phyloP scores from a whole-genome alignment of 2,797 vertebrate species.

The Sciurus vulgaris region DNA sequence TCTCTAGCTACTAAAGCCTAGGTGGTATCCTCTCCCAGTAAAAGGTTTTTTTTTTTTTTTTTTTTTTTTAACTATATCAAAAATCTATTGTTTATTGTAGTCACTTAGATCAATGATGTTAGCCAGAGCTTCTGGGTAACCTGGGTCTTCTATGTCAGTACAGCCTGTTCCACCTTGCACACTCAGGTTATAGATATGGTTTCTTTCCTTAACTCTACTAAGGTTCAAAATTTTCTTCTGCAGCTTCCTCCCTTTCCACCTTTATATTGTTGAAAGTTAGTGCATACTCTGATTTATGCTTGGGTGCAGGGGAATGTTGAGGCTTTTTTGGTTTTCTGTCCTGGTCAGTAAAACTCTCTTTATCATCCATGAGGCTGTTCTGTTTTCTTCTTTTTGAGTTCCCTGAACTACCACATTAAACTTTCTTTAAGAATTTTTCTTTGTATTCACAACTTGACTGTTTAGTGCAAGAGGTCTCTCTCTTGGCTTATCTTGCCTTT shows the following conservation, averaged over 20 bases:
- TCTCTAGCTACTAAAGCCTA: background rate
- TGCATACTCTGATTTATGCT: background rate
- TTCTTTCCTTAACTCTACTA: background rate
- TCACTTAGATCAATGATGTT: background rate
- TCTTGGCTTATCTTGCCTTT: background rate
- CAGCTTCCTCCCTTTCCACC: background rate
- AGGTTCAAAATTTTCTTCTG: background rate
- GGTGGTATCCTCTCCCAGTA: background rate
- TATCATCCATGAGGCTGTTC: background rate
- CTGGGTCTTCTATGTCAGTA: background rate
- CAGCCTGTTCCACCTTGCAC: background rate
- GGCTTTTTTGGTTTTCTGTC: background rate
- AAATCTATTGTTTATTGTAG: background rate
- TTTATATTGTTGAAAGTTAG: background rate
- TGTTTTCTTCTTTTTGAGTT: background rate
- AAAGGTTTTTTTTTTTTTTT: background rate
- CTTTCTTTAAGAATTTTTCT: background rate
- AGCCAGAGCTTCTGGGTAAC: background rate
- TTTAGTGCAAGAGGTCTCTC: background rate
- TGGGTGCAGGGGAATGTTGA: background rate
- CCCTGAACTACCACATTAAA: background rate
- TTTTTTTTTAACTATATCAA: background rate
- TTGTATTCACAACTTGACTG: background rate
- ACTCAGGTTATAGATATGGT: background rate
- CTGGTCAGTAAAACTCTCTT: background rate